Base-by-base conservation (phyloP, 2,888 invertebrate species). In the Lacanobia oleracea region DNA sequence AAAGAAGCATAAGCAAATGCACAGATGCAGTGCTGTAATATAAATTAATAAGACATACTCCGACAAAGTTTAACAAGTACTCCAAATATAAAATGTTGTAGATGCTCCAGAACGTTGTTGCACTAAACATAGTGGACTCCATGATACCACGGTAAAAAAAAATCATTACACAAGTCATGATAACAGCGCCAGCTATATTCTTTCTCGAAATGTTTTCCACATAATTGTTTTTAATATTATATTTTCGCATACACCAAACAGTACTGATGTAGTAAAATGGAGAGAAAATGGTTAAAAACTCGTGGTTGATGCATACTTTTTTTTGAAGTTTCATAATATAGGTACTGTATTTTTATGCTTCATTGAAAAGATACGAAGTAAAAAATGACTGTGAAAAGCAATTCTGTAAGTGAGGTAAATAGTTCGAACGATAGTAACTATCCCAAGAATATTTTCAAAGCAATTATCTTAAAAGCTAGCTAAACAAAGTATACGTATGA, bases 221-320 rank as follows among this genome's bases (percentile, higher is more conserved):
- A n/a, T 10, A 57, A 63, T 66, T 73, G 6, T 63, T 21, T 21
- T 21, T 56, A 2, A 79, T 56, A 53, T 79, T 79, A 48, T 82
- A 79, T 63, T 79, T 82, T 2, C 79, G 40, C 27, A 68, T 66
- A 51, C 67, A 79, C 0, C 5, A 27, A 1, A 79, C 48, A 43
- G 73, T 73, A 43, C 21, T 56, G 0, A 82, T 3, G 1, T 18
- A 67, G 51, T 82, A 79, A 16, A 79, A 72, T 6, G 79, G 83
- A 40, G 33, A 68, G 8, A 80, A 73, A 37, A 83, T 74, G 6
- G 37, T 67, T 21, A 79, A 61, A 21, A 80, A 73, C 0, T 57
- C 37, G 50, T 69, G 21, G 27, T 64, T 66, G 9, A 79, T 12
- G 12, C 23, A 21, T 2, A 57, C 2, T 53, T 37, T 77, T 43